phyloP scores from a whole-genome alignment of 1,140 invertebrate genomes.

The Mizuhopecten yessoensis region DNA sequence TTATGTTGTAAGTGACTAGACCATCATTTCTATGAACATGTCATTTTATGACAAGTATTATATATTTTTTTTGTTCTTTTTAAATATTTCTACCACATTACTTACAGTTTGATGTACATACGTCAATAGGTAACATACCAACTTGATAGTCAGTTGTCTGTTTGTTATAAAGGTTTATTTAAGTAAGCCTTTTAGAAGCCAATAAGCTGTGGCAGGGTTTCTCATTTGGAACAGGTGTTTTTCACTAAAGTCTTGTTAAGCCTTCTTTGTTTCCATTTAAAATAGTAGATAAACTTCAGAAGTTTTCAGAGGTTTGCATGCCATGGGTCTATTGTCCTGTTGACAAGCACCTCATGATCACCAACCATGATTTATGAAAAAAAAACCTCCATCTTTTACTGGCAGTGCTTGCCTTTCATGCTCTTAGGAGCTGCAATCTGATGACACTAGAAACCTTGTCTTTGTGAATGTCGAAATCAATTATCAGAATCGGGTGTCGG shows the following conservation, averaged over 20 bases:
- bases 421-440: background rate
- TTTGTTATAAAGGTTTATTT: background rate
- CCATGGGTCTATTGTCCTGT: slow-evolving; percentile 11
- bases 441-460: slow-evolving; percentile 5
- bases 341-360: slow-evolving; percentile 2
- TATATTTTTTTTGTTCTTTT: background rate
- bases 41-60: background rate
- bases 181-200: background rate
- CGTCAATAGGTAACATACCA: background rate
- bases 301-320: slow-evolving; percentile 16
- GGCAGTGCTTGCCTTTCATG: background rate
- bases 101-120: background rate
- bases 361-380: slow-evolving; percentile 5
- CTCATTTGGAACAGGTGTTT: slow-evolving; percentile 6
- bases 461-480: slow-evolving; percentile 26
- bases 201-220: background rate
- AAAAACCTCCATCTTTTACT: background rate
- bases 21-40: background rate
- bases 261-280: background rate
- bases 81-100: background rate
- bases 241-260: background rate
- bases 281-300: background rate
- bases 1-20: background rate
- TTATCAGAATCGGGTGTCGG: background rate
- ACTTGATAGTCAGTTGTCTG: background rate